phyloP scores from a whole-genome alignment of 1,140 invertebrate genomes.

The Acromyrmex echinatior region DNA sequence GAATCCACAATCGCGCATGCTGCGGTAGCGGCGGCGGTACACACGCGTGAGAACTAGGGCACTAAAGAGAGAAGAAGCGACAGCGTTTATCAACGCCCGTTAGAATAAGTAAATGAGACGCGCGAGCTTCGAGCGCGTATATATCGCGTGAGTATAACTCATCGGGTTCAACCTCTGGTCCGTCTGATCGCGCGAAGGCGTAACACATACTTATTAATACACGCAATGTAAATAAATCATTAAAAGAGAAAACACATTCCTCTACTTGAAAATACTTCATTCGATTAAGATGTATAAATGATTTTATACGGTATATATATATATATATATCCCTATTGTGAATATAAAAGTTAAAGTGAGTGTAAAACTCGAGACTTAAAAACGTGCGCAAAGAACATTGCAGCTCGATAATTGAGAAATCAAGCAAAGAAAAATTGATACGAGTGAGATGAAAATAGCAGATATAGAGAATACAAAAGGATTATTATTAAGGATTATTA shows the following conservation, averaged over 20 bases:
- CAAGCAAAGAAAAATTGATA: not conserved
- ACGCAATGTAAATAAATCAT: conserved; percentile 43
- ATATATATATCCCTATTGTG: not conserved
- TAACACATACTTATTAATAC: conserved; percentile 49
- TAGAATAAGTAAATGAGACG: conserved; percentile 64
- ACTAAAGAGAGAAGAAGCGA: conserved; percentile 69
- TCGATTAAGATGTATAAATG: not conserved
- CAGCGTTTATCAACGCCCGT: conserved; percentile 69
- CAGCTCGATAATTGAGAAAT: not conserved
- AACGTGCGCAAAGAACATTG: not conserved
- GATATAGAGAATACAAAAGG: too few relatives aligned
- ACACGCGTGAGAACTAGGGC: conserved; percentile 73
- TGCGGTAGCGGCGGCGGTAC: not conserved
- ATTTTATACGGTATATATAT: not conserved
- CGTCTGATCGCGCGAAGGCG: conserved; percentile 11
- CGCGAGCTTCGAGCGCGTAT: not conserved
- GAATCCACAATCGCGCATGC: conserved; percentile 19
- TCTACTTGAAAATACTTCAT: not conserved
- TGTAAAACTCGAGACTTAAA: not conserved
- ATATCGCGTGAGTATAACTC: conserved; percentile 60
- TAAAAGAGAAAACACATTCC: conserved; percentile 17
- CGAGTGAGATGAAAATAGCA: not conserved
- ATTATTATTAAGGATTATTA: not conserved
- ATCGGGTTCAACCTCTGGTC: conserved; percentile 36
- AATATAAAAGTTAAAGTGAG: conserved; percentile 11